Conservation (phyloP, 2,113 vertebrate species). For the Carassius auratus region DNA sequence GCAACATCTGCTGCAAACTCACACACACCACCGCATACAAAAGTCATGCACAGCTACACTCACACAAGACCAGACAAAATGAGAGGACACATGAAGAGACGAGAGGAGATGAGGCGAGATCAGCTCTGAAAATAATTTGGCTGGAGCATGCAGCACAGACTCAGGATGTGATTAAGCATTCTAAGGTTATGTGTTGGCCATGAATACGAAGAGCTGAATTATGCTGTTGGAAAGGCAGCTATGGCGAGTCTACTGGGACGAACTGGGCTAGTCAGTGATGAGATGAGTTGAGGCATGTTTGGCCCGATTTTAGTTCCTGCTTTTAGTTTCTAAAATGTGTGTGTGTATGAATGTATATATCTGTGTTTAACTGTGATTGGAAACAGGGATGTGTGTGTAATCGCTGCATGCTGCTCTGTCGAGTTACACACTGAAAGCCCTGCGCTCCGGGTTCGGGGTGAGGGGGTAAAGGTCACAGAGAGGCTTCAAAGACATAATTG, state of each 20-base stretch:
- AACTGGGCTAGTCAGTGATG: conserved; percentile 12
- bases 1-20: conserved; percentile 66
- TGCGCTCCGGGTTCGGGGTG: conserved; percentile 32
- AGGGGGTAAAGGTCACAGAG: conserved; percentile 47
- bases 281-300: conserved; percentile 40
- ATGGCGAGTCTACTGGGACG: conserved; percentile 32
- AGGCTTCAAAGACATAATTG: conserved; percentile 54
- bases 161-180: conserved; percentile 33
- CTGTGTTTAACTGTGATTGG: conserved; percentile 22
- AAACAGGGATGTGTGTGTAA: conserved; percentile 61
- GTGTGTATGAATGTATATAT: conserved; percentile 14
- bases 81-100: not conserved
- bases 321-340: conserved; percentile 13
- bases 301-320: conserved; percentile 27
- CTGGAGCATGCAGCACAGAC: conserved; percentile 21
- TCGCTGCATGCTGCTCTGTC: not conserved
- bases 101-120: not conserved
- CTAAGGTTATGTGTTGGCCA: conserved; percentile 32
- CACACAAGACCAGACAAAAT: not conserved
- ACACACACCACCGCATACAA: not conserved
- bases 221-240: conserved; percentile 19
- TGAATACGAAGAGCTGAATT: conserved; percentile 34
- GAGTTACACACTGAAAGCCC: conserved; percentile 41
- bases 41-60: conserved; percentile 2
- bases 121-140: not conserved